Evolutionary conservation across 1,140 invertebrate species (phyloP), one percentile per base, ranked within the genome.

Genomic region (Eriocheir sinensis): DNA sequence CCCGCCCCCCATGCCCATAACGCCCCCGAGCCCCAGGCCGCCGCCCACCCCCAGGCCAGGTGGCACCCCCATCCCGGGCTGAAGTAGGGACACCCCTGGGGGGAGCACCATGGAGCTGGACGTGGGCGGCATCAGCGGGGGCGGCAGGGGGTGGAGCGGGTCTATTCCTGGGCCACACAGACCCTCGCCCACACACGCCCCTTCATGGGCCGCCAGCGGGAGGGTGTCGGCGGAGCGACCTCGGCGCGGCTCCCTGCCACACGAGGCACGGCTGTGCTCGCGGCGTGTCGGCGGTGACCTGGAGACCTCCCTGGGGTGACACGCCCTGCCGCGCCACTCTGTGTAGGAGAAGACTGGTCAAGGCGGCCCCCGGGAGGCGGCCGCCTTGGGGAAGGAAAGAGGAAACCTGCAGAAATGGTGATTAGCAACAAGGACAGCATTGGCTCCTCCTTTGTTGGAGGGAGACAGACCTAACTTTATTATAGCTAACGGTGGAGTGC

Each of bases 291-390:
- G 89, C 38, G 79, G 80, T 6, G 21, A 32, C 32, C 72, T 40
- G n/a, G 88, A 38, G 30, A 38, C 30, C 3, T 93, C 93, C 36
- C 81, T 44, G 34, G 94, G 40, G 17, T 44, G 80, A 88, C 90
- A 60, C 89, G 86, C 36, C 80, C 89, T 94, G 88, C 60, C 89
- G 32, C 94, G 89, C 94, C 94, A 94, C 79, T 94, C 94, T 94
- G 94, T 94, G 94, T 86, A 38, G 89, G 83, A 92, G 89, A 94
- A 94, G 79, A 91, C 32, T 94, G 81, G 94, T 94, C 94, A 94
- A 34, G 89, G 80, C 86, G 36, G 86, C 88, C 93, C 93, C n/a
- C 21, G 30, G 81, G 48, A 86, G n/a, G 81, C 21, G 48, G 81
- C 41, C 81, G 83, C 91, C 79, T 17, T 8, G 8, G n/a, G n/a